These are phyloP conservation scores for Rhineura floridana DNA, from an alignment of 2,113 vertebrate genomes.

Conservation along the genomic window DNA sequence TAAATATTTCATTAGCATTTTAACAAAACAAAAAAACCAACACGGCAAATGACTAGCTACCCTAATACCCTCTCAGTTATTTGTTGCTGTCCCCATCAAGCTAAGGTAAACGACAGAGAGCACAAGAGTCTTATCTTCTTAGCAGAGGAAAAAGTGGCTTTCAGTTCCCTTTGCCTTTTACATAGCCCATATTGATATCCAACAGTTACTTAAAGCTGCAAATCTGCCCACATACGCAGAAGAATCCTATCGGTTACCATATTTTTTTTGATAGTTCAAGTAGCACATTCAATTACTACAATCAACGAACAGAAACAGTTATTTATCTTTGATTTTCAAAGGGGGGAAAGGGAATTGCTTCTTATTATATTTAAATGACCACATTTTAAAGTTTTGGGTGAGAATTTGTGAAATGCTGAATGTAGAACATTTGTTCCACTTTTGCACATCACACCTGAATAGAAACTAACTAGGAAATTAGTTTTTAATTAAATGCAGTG, in stretches of 20 bases:
- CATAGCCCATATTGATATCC: background rate
- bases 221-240: background rate
- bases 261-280: background rate
- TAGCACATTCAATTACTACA: background rate
- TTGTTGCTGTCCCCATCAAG: background rate
- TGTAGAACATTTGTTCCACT: background rate
- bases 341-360: background rate
- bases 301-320: background rate
- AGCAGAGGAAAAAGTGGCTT: background rate
- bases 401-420: background rate
- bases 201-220: background rate
- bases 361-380: fast-evolving
- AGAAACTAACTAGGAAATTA: background rate
- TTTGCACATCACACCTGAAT: background rate
- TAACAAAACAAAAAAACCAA: background rate
- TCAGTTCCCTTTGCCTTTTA: background rate
- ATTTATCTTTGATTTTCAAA: background rate
- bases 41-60: background rate
- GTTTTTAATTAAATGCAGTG: constrained; percentile 5
- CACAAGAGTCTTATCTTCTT: constrained; percentile 14
- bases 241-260: background rate
- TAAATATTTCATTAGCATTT: background rate
- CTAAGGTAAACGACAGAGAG: background rate
- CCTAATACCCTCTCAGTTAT: background rate
- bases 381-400: background rate